These are phyloP conservation scores for Rhagonycha fulva DNA, from an alignment of 2,888 invertebrate species.

Conservation along the genomic window DNA sequence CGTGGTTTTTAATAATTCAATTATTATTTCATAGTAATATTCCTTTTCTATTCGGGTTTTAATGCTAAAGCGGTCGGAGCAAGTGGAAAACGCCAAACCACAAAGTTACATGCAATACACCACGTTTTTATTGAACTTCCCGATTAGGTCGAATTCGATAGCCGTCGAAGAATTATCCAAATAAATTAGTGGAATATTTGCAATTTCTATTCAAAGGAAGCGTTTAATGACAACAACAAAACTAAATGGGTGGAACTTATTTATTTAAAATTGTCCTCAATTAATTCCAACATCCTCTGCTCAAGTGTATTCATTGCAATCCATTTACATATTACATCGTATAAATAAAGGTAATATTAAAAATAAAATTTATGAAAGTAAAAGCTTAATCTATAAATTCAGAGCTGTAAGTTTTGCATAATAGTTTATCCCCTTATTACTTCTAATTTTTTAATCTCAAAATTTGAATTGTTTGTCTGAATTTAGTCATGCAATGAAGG, in stretches of 20 bases:
- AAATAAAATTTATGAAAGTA: neutral
- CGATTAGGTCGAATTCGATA: neutral
- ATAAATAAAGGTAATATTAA: neutral
- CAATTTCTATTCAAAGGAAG: neutral
- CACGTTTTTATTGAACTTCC: neutral
- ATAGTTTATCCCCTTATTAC: neutral
- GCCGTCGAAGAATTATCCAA: neutral
- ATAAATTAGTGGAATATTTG: neutral
- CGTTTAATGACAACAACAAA: neutral
- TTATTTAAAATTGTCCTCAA: neutral
- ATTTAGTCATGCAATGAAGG: neutral
- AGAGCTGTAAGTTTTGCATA: no score
- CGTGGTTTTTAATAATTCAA: neutral
- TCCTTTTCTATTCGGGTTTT: neutral
- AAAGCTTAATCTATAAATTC: neutral
- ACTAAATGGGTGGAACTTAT: neutral
- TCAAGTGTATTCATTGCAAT: neutral
- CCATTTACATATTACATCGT: neutral
- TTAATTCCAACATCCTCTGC: neutral
- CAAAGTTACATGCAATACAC: neutral
- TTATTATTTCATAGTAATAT: neutral
- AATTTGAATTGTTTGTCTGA: neutral
- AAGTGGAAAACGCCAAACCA: neutral
- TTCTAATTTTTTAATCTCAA: neutral
- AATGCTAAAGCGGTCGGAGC: neutral